Evolutionary conservation across 2,797 vertebrate genomes (phyloP).

Genomic region (Sebastes iracundus): DNA sequence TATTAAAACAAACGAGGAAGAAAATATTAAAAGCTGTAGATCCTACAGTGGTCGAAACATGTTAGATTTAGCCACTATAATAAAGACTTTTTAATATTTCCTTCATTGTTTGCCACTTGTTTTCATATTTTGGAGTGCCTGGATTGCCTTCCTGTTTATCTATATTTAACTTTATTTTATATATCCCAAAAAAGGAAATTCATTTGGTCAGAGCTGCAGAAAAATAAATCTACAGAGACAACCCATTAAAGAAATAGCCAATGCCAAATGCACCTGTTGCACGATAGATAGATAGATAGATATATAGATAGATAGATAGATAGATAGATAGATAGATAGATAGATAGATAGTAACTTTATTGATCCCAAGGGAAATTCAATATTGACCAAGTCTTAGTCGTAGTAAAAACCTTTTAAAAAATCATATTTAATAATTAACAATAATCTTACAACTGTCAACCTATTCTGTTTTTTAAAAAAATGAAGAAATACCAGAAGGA

Average conservation of each 20-base stretch:
- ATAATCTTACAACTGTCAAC: background rate
- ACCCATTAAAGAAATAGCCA: background rate
- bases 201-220: background rate
- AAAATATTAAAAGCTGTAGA: background rate
- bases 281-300: too few relatives aligned
- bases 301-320: too few relatives aligned
- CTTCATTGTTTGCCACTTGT: too few relatives aligned
- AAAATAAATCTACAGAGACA: background rate
- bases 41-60: too few relatives aligned
- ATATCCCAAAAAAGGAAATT: background rate
- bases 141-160: too few relatives aligned
- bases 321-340: too few relatives aligned
- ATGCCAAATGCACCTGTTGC: background rate
- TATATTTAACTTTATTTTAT: background rate
- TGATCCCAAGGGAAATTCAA: too few relatives aligned
- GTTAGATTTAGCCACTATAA: too few relatives aligned
- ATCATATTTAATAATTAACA: background rate
- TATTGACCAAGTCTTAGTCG: background rate
- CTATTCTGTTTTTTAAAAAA: background rate
- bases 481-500: background rate
- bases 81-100: too few relatives aligned
- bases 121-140: too few relatives aligned
- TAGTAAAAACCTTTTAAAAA: background rate
- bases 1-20: too few relatives aligned
- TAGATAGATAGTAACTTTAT: too few relatives aligned